phyloP scores from a whole-genome alignment of 2,888 invertebrate species.

The Parochlus steinenii region DNA sequence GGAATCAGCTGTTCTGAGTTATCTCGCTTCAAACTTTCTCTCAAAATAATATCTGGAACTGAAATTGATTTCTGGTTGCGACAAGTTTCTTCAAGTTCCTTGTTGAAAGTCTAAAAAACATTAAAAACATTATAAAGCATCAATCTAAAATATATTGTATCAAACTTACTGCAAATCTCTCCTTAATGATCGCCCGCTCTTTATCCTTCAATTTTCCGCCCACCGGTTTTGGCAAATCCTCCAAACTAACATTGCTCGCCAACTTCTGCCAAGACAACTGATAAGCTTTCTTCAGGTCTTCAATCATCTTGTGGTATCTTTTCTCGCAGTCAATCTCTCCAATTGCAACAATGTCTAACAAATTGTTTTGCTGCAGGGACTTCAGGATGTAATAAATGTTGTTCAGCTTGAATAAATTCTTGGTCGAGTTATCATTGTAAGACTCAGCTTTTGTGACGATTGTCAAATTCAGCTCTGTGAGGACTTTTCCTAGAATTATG shows the following conservation, averaged over 20 bases:
- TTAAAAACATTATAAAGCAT: conserved; percentile 4
- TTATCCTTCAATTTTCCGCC: conserved; percentile 67
- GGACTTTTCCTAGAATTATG: conserved; percentile 62
- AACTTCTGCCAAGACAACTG: conserved; percentile 67
- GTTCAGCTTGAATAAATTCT: conserved; percentile 81
- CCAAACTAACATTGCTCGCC: conserved; percentile 50
- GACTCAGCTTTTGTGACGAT: conserved; percentile 82
- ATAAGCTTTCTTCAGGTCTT: conserved; percentile 50
- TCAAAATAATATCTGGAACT: conserved; percentile 79
- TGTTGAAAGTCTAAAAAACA: conserved; percentile 68
- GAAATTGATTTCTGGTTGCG: conserved; percentile 78
- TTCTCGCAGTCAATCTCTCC: conserved; percentile 68
- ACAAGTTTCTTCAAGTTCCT: conserved; percentile 82
- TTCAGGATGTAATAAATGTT: conserved; percentile 92
- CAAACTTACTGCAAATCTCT: conserved; percentile 63
- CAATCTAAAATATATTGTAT: conserved; percentile 9
- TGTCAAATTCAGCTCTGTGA: conserved; percentile 79
- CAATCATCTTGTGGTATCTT: conserved; percentile 72
- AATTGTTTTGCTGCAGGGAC: conserved; percentile 67
- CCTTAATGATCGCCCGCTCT: conserved; percentile 71
- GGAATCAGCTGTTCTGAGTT: conserved; percentile 80
- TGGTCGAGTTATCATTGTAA: conserved; percentile 71
- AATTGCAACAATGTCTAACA: conserved; percentile 63
- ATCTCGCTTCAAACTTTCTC: conserved; percentile 75
- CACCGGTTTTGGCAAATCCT: conserved; percentile 47